Conservation (phyloP, 1,140 invertebrate genomes). For the Drosophila gunungcola region DNA sequence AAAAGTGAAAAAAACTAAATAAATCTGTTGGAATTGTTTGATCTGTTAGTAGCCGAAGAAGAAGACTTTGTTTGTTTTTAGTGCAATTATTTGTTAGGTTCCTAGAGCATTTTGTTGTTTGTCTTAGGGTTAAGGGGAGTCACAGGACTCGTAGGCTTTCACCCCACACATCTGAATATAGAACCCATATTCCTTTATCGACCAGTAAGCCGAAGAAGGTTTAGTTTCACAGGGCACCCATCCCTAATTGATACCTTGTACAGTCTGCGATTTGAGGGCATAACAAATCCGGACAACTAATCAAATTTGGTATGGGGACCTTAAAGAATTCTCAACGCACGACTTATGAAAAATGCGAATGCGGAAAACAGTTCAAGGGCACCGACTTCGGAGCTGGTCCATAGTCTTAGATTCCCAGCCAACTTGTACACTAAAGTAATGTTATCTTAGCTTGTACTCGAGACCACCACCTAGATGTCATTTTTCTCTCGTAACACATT, state of each 20-base stretch:
- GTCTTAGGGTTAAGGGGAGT: slow-evolving; percentile 2
- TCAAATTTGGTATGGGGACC: slow-evolving; percentile 21
- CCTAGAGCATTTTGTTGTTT: slow-evolving; percentile 41
- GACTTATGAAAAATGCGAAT: slow-evolving; percentile 27
- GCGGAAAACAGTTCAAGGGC: slow-evolving; percentile 33
- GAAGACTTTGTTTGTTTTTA: slow-evolving; percentile 62
- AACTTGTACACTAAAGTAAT: slow-evolving; percentile 1
- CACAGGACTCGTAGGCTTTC: slow-evolving; percentile 6
- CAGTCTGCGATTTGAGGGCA: slow-evolving; percentile 5
- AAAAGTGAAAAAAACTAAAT: slow-evolving; percentile 44
- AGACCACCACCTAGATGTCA: slow-evolving; percentile 62
- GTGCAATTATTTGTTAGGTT: slow-evolving; percentile 57
- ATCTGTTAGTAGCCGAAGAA: slow-evolving; percentile 48
- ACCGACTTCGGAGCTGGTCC: slow-evolving; percentile 12
- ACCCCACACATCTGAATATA: background rate
- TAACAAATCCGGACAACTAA: slow-evolving; percentile 12
- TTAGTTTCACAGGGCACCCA: slow-evolving; percentile 4
- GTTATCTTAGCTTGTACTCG: slow-evolving; percentile 34
- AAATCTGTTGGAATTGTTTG: slow-evolving; percentile 46
- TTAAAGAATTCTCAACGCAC: slow-evolving; percentile 9
- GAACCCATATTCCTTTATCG: slow-evolving; percentile 4
- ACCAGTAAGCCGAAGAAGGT: background rate
- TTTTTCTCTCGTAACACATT: slow-evolving; percentile 67
- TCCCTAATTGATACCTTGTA: slow-evolving; percentile 10
- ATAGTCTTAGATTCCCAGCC: slow-evolving; percentile 13